Conservation (phyloP, 2,113 vertebrate species). For the Epinephelus lanceolatus region DNA sequence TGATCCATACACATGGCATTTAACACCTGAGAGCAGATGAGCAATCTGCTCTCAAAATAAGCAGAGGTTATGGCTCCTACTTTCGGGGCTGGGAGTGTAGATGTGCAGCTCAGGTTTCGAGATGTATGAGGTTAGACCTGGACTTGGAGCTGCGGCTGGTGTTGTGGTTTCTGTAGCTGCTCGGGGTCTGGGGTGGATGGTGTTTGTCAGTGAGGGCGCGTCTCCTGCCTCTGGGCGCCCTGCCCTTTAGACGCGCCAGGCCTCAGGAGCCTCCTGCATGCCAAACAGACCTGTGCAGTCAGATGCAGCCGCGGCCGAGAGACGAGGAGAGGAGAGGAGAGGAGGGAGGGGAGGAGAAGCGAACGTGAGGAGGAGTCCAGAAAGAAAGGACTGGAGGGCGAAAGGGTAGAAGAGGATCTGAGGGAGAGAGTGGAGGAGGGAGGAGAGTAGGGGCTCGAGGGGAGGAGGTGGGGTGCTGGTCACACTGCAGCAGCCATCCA, state of each 20-base stretch:
- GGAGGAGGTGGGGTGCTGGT: constrained; percentile 41
- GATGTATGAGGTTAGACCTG: constrained; percentile 52
- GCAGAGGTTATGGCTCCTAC: constrained; percentile 61
- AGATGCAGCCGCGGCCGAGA: constrained; percentile 71
- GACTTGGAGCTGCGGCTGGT: constrained; percentile 45
- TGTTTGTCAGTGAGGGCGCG: constrained; percentile 82
- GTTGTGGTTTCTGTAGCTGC: constrained; percentile 61
- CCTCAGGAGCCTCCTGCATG: constrained; percentile 83
- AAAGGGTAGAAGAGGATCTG: constrained; percentile 76
- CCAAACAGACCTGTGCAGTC: constrained; percentile 83
- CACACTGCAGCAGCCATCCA: constrained; percentile 70
- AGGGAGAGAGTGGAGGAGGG: constrained; percentile 27
- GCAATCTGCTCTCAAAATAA: constrained; percentile 53
- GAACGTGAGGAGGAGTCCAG: constrained; percentile 72
- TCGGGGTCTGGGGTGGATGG: constrained; percentile 65
- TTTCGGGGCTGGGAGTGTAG: constrained; percentile 30
- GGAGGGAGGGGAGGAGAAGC: constrained; percentile 28
- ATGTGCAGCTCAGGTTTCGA: constrained; percentile 40
- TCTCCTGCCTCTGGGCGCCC: constrained; percentile 82
- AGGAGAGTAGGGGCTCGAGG: constrained; percentile 20
- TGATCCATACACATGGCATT: constrained; percentile 83
- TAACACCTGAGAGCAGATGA: constrained; percentile 79
- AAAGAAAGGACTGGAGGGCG: constrained; percentile 69
- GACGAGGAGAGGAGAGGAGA: constrained; percentile 17
- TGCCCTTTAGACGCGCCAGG: constrained; percentile 84